Evolutionary conservation across 2,888 invertebrate species (phyloP), one percentile per base, ranked within the genome.

Genomic region (Drosophila cyrtoloma): DNA sequence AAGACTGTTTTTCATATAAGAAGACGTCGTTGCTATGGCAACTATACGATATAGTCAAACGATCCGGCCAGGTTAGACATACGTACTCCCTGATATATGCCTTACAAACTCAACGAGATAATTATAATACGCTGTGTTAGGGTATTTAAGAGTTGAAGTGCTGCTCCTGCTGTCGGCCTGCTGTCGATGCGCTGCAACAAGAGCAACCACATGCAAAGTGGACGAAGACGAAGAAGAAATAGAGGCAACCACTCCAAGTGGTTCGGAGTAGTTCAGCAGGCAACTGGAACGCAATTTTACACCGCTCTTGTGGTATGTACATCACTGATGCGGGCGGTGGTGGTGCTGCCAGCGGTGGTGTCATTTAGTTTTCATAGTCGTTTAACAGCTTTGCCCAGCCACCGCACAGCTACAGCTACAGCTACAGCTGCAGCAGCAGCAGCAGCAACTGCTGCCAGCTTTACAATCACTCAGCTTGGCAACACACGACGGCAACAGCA

Each of bases 241-340:
- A 26, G 47, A 59, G 53, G 57, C 51, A 53, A 63, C 52, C 44
- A 57, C 57, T 63, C 60, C 67, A 74, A 82, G 82, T 62, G 67
- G 81, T 64, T 68, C 68, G 67, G 55, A 73, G 64, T 68, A 73
- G 82, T 82, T 82, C 86, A 63, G 72, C 72, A 65, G 84, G 78
- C 84, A 84, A 84, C 56, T 84, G 81, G 66, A 81, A 81, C 71
- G 81, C 77, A 76, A 76, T 76, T 76, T 71, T 77, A 76, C 77
- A 71, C 77, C 66, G 50, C 62, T 68, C 63, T 84, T 68, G 71
- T 75, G 83, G 80, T 70, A 71, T 69, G 71, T 82, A 75, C 79
- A 71, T 70, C 63, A 65, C 53, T 39, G 52, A 51, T 74, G 79
- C 60, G 59, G 73, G 65, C 63, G 69, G 61, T 33, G 63, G 16